These are phyloP conservation scores for Polypterus bichir DNA, from an alignment of 2,113 vertebrate species.

Conservation along the genomic window DNA sequence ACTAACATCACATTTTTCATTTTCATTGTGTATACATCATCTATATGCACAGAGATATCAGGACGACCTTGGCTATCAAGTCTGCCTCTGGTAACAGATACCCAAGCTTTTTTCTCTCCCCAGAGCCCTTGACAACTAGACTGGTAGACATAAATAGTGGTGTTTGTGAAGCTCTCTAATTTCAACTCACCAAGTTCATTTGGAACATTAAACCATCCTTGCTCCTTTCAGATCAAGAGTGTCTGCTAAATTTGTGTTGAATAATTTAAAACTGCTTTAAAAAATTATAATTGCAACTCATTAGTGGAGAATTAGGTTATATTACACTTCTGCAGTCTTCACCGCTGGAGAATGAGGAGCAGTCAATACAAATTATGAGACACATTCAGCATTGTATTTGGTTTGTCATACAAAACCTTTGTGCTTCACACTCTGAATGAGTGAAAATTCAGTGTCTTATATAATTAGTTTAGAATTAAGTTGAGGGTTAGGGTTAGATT, in stretches of 20 bases:
- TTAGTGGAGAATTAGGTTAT: neutral
- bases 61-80: slow-evolving; percentile 3
- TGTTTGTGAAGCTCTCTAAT: slow-evolving; percentile 12
- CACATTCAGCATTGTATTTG: too few species aligned
- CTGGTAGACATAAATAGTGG: slow-evolving; percentile 4
- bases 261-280: slow-evolving; percentile 15
- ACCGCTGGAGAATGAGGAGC: too few species aligned
- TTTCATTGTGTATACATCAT: too few species aligned
- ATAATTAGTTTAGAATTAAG: too few species aligned
- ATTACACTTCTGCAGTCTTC: too few species aligned
- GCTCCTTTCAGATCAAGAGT: neutral
- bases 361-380: too few species aligned
- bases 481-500: too few species aligned
- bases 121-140: neutral
- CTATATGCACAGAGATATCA: neutral
- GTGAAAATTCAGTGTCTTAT: too few species aligned
- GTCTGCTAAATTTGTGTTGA: slow-evolving; percentile 4
- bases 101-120: neutral
- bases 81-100: slow-evolving; percentile 1
- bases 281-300: neutral
- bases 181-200: slow-evolving; percentile 15
- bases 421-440: too few species aligned
- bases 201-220: slow-evolving; percentile 16
- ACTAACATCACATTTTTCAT: too few species aligned
- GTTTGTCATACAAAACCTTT: too few species aligned